A percentile compares a stretch with the other conserved stretches of the same genome.
These are phyloP conservation scores for Drosophila aff. DNA, from an alignment of 1,140 invertebrate genomes.

Conservation along the genomic window DNA sequence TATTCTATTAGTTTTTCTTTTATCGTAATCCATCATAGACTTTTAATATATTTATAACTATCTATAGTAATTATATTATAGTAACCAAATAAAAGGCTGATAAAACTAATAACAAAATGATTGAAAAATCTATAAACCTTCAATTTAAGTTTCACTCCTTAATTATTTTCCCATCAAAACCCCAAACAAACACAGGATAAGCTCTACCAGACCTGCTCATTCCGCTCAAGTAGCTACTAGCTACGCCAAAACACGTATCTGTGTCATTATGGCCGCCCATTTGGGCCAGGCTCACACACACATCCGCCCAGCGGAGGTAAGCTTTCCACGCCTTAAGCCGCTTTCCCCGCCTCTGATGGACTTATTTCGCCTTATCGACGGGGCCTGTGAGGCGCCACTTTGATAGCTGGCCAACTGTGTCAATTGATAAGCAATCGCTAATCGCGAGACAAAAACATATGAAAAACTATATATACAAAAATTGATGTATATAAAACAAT, in stretches of 20 bases:
- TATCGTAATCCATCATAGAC: too few relatives aligned
- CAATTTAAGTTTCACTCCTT: background rate
- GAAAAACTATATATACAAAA: too few relatives aligned
- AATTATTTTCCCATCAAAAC: background rate
- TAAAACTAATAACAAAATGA: too few relatives aligned
- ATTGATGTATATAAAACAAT: background rate
- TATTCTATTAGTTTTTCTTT: too few relatives aligned
- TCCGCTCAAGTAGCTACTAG: slow-evolving; percentile 6
- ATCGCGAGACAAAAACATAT: slow-evolving; percentile 19
- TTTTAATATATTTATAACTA: background rate
- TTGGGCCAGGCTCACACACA: slow-evolving; percentile 13
- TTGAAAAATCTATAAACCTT: background rate
- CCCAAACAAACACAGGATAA: background rate
- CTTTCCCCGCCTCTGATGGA: slow-evolving; percentile 17
- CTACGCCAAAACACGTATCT: background rate
- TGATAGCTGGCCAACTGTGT: slow-evolving; percentile 68
- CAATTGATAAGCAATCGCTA: slow-evolving; percentile 70
- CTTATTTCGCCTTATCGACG: slow-evolving; percentile 54
- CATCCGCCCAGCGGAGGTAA: background rate
- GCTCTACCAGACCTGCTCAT: background rate
- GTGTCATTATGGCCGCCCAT: slow-evolving; percentile 3
- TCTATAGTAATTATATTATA: background rate
- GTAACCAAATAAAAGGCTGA: background rate
- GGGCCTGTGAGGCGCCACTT: slow-evolving; percentile 33
- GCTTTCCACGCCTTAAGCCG: slow-evolving; percentile 19